These are phyloP conservation scores for Enteromius viviparus DNA, from an alignment of 2,797 vertebrate species.

Conservation along the genomic window DNA sequence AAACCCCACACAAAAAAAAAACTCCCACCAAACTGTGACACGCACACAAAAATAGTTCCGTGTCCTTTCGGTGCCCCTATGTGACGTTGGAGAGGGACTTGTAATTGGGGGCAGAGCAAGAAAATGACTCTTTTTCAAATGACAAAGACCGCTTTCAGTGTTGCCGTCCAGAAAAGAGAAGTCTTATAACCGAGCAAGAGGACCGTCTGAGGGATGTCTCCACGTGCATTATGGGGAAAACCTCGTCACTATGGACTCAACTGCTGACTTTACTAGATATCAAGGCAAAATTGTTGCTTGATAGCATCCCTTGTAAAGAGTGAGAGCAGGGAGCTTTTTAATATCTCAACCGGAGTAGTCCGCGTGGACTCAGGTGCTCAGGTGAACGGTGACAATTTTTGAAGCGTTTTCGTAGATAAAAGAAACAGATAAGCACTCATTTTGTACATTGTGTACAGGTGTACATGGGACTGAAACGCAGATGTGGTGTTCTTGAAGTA, in stretches of 20 bases:
- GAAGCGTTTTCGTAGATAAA: constrained; percentile 55
- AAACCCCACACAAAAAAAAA: neutral
- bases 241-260: constrained; percentile 31
- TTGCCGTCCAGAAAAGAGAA: constrained; percentile 51
- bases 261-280: constrained; percentile 41
- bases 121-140: constrained; percentile 60
- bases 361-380: constrained; percentile 58
- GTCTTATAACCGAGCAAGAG: constrained; percentile 52
- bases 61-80: constrained; percentile 43
- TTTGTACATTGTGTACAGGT: constrained; percentile 69
- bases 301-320: constrained; percentile 31
- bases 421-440: constrained; percentile 67
- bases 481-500: constrained; percentile 69
- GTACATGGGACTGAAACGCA: constrained; percentile 61
- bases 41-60: constrained; percentile 33
- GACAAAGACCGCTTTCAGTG: constrained; percentile 61
- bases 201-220: constrained; percentile 48
- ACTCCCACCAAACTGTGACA: constrained; percentile 25
- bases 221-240: constrained; percentile 42
- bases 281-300: constrained; percentile 24
- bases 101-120: constrained; percentile 62
- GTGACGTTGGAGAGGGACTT: constrained; percentile 39
- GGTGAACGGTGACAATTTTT: constrained; percentile 49
- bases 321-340: constrained; percentile 38
- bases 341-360: constrained; percentile 40